Conservation (phyloP, 2,113 vertebrate genomes). For the Gorsachius goisagi region DNA sequence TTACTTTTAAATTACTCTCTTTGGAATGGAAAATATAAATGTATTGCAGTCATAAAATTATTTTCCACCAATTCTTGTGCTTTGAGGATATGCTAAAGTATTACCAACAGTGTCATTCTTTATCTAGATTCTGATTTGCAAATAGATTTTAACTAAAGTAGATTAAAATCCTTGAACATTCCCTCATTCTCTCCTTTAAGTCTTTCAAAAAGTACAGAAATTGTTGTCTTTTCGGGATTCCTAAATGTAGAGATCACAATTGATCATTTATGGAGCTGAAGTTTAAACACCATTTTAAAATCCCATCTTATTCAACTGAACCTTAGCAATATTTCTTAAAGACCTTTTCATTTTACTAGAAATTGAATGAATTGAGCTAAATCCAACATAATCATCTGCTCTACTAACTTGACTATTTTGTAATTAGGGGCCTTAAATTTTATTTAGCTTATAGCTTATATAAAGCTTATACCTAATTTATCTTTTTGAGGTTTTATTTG, state of each 20-base stretch:
- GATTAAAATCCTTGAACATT: background rate
- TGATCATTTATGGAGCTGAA: background rate
- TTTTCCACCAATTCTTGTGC: background rate
- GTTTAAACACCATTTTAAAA: background rate
- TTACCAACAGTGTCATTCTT: background rate
- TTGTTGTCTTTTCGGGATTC: background rate
- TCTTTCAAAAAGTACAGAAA: background rate
- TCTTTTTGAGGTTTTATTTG: background rate
- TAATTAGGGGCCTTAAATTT: background rate
- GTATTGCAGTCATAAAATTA: background rate
- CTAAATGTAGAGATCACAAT: background rate
- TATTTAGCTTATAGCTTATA: too few species aligned
- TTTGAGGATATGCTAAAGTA: background rate
- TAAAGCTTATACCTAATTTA: background rate
- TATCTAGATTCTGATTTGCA: background rate
- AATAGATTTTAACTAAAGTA: background rate
- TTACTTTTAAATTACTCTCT: background rate
- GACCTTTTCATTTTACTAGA: background rate
- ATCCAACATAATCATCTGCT: background rate
- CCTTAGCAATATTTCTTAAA: background rate
- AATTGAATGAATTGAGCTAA: background rate
- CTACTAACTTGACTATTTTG: background rate
- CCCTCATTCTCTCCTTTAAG: background rate
- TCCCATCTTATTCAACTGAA: background rate
- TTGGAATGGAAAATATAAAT: background rate